Conservation (phyloP, 2,797 vertebrate species). For the Hippopotamyrus pictus region DNA sequence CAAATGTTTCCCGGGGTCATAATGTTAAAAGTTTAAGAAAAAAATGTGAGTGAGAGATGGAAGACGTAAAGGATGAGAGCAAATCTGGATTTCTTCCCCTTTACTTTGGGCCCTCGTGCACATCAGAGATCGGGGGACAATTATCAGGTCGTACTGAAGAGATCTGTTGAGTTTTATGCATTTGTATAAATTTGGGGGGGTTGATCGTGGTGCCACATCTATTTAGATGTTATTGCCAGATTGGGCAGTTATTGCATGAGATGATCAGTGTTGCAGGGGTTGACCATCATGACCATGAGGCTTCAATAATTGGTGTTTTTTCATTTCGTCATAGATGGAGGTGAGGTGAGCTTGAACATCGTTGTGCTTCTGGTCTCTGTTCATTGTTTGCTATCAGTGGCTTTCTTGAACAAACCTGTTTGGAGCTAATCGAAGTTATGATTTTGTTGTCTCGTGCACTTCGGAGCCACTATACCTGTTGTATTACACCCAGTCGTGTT, state of each 20-base stretch:
- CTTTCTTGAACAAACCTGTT: not conserved
- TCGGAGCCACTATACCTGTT: not conserved
- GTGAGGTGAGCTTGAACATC: not conserved
- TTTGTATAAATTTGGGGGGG: not conserved
- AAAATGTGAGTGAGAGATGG: slow-evolving; percentile 26
- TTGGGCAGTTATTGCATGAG: not conserved
- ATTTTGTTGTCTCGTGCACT: not conserved
- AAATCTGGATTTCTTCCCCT: not conserved
- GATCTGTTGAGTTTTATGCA: not conserved
- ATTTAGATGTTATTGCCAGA: too few relatives aligned
- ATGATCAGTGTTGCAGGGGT: not conserved
- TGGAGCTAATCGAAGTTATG: not conserved
- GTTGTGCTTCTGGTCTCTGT: not conserved
- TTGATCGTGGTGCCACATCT: too few relatives aligned
- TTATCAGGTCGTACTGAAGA: not conserved
- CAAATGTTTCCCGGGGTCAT: slow-evolving; percentile 73
- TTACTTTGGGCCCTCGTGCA: not conserved
- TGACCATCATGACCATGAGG: not conserved
- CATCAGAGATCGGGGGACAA: not conserved
- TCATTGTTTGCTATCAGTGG: not conserved
- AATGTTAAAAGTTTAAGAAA: slow-evolving; percentile 65
- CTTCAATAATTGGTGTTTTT: not conserved
- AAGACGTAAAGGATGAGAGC: not conserved
- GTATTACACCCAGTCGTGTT: not conserved
- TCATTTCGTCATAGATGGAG: not conserved